These are phyloP conservation scores for Heliconius eleuchia DNA, from an alignment of 1,140 invertebrate species.

Conservation along the genomic window DNA sequence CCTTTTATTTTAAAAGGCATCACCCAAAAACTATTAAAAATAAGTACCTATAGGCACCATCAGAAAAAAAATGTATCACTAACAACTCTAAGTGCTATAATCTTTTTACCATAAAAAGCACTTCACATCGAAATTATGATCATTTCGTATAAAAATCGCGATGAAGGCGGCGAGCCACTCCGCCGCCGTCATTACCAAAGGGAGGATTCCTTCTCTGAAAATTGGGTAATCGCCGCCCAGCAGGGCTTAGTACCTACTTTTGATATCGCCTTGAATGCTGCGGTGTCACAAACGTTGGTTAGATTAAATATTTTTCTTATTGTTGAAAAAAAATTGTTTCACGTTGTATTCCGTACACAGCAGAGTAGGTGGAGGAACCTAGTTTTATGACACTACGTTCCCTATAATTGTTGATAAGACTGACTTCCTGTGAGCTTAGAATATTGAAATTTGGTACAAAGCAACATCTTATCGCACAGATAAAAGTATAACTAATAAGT, in stretches of 20 bases:
- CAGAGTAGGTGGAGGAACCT: too few relatives aligned
- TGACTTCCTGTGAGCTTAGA: too few relatives aligned
- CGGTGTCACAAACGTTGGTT: conserved; percentile 13
- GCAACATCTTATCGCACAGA: too few relatives aligned
- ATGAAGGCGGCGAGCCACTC: conserved; percentile 25
- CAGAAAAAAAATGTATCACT: conserved; percentile 7
- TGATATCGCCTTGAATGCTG: conserved; percentile 29
- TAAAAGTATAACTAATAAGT: too few relatives aligned
- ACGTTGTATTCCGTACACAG: too few relatives aligned
- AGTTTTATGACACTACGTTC: too few relatives aligned
- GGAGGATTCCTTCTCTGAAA: conserved; percentile 27
- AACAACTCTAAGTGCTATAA: conserved; percentile 6
- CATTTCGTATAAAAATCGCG: conserved; percentile 28
- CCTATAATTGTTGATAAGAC: too few relatives aligned
- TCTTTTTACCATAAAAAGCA: conserved; percentile 32
- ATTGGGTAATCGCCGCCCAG: conserved; percentile 34
- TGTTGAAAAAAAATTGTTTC: neutral
- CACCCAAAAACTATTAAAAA: neutral
- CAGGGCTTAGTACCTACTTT: conserved; percentile 24
- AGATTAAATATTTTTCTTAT: neutral
- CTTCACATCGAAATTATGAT: conserved; percentile 31
- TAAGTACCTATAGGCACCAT: too few relatives aligned
- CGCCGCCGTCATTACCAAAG: conserved; percentile 32
- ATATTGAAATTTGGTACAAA: too few relatives aligned
- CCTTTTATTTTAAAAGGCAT: too few relatives aligned